Conservation (phyloP, 2,888 invertebrate species). For the Amphipoea lucens region DNA sequence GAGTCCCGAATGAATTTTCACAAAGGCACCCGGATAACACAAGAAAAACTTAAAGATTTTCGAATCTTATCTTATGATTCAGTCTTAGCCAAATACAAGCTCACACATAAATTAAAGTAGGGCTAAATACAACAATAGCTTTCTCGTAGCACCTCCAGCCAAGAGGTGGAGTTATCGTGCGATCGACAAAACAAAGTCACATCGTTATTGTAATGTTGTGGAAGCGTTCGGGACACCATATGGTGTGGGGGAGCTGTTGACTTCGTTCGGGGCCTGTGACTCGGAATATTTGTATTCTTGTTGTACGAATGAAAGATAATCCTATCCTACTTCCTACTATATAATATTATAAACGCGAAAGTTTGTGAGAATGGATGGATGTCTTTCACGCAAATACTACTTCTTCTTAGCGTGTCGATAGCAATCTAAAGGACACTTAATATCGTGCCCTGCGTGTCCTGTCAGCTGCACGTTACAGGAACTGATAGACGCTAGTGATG, state of each 20-base stretch:
- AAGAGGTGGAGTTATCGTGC: conserved; percentile 16
- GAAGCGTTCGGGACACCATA: not conserved
- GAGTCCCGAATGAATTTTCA: not conserved
- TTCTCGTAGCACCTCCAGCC: conserved; percentile 1
- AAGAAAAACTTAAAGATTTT: not conserved
- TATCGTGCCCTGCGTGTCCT: too few species aligned
- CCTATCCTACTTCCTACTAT: too few species aligned
- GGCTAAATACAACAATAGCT: conserved; percentile 4
- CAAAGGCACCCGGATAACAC: not conserved
- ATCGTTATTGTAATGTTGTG: conserved; percentile 17
- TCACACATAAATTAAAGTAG: not conserved
- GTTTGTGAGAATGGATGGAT: too few species aligned
- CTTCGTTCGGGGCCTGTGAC: conserved; percentile 4
- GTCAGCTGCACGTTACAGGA: too few species aligned
- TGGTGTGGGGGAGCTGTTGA: not conserved
- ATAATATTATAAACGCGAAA: too few species aligned
- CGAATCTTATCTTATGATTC: not conserved
- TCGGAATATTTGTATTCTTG: conserved; percentile 1
- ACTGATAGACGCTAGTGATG: too few species aligned
- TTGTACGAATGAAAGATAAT: not conserved
- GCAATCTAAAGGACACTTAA: too few species aligned
- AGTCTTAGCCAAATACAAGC: not conserved
- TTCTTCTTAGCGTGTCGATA: too few species aligned
- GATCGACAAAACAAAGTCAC: conserved; percentile 45
- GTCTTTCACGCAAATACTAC: not conserved